Evolutionary conservation across 2,888 invertebrate genomes (phyloP).

Genomic region (Acleris cristana): DNA sequence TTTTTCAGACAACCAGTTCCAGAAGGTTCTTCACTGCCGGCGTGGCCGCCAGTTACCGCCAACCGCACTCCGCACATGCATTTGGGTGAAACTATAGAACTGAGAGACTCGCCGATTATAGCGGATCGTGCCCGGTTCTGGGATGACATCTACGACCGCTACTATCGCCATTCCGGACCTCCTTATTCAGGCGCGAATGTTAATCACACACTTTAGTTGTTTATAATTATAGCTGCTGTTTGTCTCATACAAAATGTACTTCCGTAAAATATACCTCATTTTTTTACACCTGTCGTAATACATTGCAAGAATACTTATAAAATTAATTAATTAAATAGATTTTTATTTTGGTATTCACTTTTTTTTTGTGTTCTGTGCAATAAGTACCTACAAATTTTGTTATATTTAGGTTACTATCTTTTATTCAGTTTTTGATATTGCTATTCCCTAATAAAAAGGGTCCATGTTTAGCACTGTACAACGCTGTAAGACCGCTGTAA

Average conservation of each 20-base stretch:
- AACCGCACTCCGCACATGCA: slow-evolving; percentile 48
- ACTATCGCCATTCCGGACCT: slow-evolving; percentile 42
- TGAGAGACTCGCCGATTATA: slow-evolving; percentile 41
- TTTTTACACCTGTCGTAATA: background rate
- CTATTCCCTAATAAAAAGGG: no score
- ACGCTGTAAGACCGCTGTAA: no score
- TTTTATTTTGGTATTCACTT: no score
- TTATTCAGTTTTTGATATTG: no score
- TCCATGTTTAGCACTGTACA: no score
- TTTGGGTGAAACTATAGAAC: slow-evolving; percentile 43
- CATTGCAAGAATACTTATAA: no score
- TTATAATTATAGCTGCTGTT: background rate
- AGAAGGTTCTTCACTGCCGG: slow-evolving; percentile 44
- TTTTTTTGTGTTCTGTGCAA: no score
- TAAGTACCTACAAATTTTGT: no score
- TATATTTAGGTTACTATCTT: no score
- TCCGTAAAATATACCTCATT: background rate
- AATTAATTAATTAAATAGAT: no score
- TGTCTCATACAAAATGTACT: background rate
- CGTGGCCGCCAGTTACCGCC: slow-evolving; percentile 46
- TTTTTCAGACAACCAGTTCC: slow-evolving; percentile 51
- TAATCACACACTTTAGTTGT: background rate
- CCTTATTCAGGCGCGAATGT: slow-evolving; percentile 40
- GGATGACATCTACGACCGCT: slow-evolving; percentile 47
- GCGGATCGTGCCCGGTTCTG: slow-evolving; percentile 46